phyloP scores from a whole-genome alignment of 2,797 vertebrate genomes.

The Megalops cyprinoides region DNA sequence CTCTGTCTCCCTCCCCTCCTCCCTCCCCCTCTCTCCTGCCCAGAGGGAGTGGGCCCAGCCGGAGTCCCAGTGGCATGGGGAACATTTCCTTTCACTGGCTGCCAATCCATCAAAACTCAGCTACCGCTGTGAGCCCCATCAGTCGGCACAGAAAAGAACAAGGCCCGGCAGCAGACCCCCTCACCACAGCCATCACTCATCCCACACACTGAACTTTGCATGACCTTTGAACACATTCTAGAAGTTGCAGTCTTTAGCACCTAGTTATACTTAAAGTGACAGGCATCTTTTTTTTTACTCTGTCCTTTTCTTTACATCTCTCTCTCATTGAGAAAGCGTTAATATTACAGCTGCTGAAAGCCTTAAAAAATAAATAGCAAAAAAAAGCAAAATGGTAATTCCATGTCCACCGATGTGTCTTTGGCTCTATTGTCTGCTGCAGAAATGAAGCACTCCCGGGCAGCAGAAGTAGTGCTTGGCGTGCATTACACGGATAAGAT shows the following conservation, averaged over 20 bases:
- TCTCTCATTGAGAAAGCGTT: neutral
- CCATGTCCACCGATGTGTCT: neutral
- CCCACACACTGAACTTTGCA: slow-evolving; percentile 84
- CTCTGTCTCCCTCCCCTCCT: slow-evolving; percentile 43
- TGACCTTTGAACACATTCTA: slow-evolving; percentile 84
- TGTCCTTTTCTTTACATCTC: slow-evolving; percentile 5
- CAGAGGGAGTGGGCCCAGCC: slow-evolving; percentile 57
- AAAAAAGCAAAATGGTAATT: neutral
- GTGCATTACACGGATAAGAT: slow-evolving; percentile 15
- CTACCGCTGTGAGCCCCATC: slow-evolving; percentile 90
- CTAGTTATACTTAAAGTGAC: slow-evolving; percentile 66
- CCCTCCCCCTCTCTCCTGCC: slow-evolving; percentile 57
- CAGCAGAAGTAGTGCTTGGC: neutral
- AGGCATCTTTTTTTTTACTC: slow-evolving; percentile 36
- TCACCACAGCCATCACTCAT: slow-evolving; percentile 87
- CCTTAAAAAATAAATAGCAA: neutral
- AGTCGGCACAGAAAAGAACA: slow-evolving; percentile 83
- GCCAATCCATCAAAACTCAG: slow-evolving; percentile 96
- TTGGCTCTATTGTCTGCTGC: slow-evolving; percentile 3
- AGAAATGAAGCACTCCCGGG: neutral
- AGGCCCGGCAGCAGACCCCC: slow-evolving; percentile 84
- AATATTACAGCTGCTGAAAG: neutral
- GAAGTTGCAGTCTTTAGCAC: slow-evolving; percentile 77
- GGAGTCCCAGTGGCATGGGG: slow-evolving; percentile 71
- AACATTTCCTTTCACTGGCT: slow-evolving; percentile 90